Evolutionary conservation across 2,888 invertebrate species (phyloP).

Genomic region (Pantelozetes paolii): DNA sequence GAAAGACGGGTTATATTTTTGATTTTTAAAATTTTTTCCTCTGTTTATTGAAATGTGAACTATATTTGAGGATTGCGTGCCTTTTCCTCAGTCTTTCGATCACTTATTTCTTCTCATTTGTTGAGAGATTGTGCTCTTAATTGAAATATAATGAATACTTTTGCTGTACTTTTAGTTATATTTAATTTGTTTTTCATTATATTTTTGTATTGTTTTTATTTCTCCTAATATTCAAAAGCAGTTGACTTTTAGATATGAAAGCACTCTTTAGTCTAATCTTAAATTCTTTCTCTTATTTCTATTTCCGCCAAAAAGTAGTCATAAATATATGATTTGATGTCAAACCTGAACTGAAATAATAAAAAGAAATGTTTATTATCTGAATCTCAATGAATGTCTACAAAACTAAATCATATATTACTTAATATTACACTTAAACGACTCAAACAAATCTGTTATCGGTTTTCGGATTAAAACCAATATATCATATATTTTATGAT

Average conservation of each 20-base stretch:
- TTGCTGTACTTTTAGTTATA: too few species aligned
- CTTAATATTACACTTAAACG: not conserved
- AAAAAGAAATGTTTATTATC: not conserved
- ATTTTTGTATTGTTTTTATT: too few species aligned
- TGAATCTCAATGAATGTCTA: not conserved
- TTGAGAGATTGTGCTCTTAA: too few species aligned
- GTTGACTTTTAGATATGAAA: too few species aligned
- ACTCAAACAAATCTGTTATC: not conserved
- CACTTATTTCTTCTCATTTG: too few species aligned
- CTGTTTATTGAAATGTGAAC: too few species aligned
- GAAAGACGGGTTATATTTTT: not conserved
- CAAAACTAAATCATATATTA: not conserved
- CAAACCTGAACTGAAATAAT: not conserved
- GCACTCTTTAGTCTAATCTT: too few species aligned
- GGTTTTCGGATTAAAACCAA: not conserved
- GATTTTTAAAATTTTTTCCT: not conserved
- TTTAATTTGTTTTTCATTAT: too few species aligned
- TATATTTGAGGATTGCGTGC: too few species aligned
- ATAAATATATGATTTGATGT: not conserved
- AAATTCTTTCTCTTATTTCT: not conserved
- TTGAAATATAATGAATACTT: too few species aligned
- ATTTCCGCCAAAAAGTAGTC: not conserved
- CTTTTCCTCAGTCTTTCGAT: too few species aligned
- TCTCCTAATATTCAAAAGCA: too few species aligned
- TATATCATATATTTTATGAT: slow-evolving; percentile 20